Percentiles rank a stretch among this genome's conserved stretches.
Evolutionary conservation across 2,797 vertebrate species (phyloP).

Genomic region (Clarias laeviceps): DNA sequence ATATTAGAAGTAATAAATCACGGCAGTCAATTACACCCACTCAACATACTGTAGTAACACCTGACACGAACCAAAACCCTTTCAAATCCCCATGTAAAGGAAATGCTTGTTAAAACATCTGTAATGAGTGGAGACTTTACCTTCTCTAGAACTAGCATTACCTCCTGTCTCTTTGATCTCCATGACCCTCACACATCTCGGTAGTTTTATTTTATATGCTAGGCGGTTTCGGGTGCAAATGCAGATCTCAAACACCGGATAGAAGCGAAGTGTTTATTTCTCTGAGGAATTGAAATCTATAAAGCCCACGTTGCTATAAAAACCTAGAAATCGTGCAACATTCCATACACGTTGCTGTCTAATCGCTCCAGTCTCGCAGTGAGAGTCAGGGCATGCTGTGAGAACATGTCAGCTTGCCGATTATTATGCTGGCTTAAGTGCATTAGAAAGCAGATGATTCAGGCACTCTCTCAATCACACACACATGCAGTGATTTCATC

Average conservation of each 20-base stretch:
- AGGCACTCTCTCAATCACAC: conserved; percentile 43
- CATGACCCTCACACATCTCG: neutral
- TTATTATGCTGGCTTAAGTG: conserved; percentile 36
- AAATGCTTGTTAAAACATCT: too few relatives aligned
- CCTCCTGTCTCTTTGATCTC: neutral
- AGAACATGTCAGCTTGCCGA: conserved; percentile 35
- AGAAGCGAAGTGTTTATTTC: neutral
- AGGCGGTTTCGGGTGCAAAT: neutral
- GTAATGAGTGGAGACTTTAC: neutral
- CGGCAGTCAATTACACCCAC: neutral
- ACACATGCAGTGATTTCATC: conserved; percentile 65
- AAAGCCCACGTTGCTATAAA: neutral
- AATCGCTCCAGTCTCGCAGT: neutral
- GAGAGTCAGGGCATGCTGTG: conserved; percentile 21
- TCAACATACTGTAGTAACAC: neutral
- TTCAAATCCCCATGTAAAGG: neutral
- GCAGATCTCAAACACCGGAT: neutral
- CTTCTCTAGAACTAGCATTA: neutral
- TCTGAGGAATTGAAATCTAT: neutral
- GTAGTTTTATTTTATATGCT: neutral
- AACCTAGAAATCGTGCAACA: neutral
- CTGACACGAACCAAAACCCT: neutral
- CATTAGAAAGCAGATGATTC: conserved; percentile 43
- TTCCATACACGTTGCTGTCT: conserved; percentile 41
- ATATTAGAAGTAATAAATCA: neutral